Percentiles rank a stretch among this genome's conserved stretches.
Evolutionary conservation across 1,140 invertebrate species (phyloP).

Genomic region (Conus betulinus): DNA sequence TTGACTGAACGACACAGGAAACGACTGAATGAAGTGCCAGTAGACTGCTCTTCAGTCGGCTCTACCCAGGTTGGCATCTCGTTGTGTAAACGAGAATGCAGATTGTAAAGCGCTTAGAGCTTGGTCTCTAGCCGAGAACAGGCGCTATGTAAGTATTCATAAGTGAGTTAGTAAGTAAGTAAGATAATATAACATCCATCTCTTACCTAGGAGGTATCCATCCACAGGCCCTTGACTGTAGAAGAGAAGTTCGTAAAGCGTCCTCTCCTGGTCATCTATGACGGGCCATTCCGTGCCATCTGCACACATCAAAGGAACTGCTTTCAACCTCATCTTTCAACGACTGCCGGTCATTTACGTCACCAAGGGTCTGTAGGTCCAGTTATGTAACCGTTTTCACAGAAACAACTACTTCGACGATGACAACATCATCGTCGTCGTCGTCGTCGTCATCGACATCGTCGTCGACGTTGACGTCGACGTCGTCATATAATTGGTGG

Average conservation of each 20-base stretch:
- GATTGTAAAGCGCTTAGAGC: no score
- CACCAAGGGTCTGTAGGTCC: no score
- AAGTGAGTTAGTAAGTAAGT: not conserved
- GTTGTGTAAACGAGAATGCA: no score
- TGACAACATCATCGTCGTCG: no score
- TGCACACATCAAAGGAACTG: conserved; percentile 9
- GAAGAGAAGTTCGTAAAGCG: conserved; percentile 55
- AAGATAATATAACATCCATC: no score
- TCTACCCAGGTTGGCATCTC: no score
- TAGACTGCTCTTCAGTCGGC: no score
- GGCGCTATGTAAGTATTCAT: no score
- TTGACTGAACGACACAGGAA: no score
- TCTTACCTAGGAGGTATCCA: conserved; percentile 57
- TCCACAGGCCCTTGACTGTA: conserved; percentile 63
- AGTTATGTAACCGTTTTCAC: not conserved
- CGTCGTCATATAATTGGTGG: not conserved
- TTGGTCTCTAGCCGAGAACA: no score
- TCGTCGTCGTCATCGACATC: not conserved
- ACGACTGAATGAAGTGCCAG: no score
- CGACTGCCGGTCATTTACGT: not conserved
- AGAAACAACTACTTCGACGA: no score
- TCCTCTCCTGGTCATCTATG: conserved; percentile 46
- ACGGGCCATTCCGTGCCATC: conserved; percentile 41
- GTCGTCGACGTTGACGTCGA: not conserved
- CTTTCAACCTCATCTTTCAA: not conserved